phyloP scores from a whole-genome alignment of 2,888 invertebrate species.

The Therioaphis trifolii region DNA sequence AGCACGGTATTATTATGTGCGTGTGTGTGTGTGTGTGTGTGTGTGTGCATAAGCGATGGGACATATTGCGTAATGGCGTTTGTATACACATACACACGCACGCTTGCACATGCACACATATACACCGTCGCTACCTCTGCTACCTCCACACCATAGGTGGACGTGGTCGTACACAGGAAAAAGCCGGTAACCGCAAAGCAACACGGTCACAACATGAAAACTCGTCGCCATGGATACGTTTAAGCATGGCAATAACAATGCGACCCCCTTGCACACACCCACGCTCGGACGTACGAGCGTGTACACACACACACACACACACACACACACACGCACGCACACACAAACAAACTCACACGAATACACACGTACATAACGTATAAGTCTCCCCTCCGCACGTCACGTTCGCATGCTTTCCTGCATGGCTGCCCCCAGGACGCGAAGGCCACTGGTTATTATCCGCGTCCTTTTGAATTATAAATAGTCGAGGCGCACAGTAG shows the following conservation, averaged over 20 bases:
- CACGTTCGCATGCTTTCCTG: slow-evolving; percentile 42
- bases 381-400: not conserved
- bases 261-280: not conserved
- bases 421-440: slow-evolving; percentile 26
- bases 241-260: slow-evolving; percentile 4
- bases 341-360: not conserved
- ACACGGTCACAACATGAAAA: slow-evolving; percentile 29
- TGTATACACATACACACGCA: not conserved
- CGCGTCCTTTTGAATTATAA: slow-evolving; percentile 48
- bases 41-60: too few relatives aligned
- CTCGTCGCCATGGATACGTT: slow-evolving; percentile 32
- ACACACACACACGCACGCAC: not conserved
- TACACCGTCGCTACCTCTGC: not conserved
- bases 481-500: not conserved
- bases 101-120: not conserved
- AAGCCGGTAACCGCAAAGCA: not conserved
- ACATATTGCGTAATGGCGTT: slow-evolving; percentile 14
- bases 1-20: not conserved
- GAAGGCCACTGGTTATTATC: slow-evolving; percentile 29
- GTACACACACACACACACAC: not conserved
- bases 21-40: not conserved
- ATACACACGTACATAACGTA: not conserved
- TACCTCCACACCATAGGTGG: not conserved
- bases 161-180: not conserved
- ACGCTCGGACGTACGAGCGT: not conserved